Conservation (phyloP, 2,797 vertebrate species). For the Xenentodon cancila region DNA sequence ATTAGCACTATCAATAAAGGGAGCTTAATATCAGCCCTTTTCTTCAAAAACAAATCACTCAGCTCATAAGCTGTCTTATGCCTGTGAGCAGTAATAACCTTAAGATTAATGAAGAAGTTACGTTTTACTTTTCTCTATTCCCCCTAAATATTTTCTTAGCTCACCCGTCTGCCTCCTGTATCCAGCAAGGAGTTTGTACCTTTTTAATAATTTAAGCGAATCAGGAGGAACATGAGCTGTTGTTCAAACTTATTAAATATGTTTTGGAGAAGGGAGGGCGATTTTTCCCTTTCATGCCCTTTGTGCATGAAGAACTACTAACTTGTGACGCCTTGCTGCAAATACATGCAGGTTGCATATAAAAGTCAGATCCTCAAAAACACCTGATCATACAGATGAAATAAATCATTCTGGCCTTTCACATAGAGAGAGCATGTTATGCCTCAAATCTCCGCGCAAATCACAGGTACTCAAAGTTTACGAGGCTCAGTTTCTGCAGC, state of each 20-base stretch:
- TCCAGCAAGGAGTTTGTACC: constrained; percentile 22
- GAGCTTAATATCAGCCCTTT: constrained; percentile 70
- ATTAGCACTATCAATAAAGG: constrained; percentile 81
- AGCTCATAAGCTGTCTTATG: constrained; percentile 61
- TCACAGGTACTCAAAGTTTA: constrained; percentile 36
- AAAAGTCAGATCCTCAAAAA: constrained; percentile 31
- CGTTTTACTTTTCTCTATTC: constrained; percentile 40
- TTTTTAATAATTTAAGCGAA: constrained; percentile 40
- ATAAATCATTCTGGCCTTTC: constrained; percentile 35
- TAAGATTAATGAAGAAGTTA: constrained; percentile 73
- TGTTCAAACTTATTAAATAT: constrained; percentile 34
- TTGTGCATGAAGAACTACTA: constrained; percentile 21
- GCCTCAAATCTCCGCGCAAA: constrained; percentile 57
- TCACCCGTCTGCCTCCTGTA: constrained; percentile 13
- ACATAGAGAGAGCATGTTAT: constrained; percentile 49
- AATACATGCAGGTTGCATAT: constrained; percentile 18
- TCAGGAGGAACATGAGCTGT: constrained; percentile 37
- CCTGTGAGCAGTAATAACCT: constrained; percentile 68
- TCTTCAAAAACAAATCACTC: constrained; percentile 72
- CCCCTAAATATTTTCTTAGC: constrained; percentile 21
- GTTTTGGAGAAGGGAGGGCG: neutral
- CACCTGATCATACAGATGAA: constrained; percentile 33
- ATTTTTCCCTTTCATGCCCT: constrained; percentile 15
- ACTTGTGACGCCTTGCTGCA: neutral
- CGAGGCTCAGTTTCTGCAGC: constrained; percentile 60